Evolutionary conservation across 2,113 vertebrate genomes (phyloP), one percentile per base, ranked within the genome.

Genomic region (Puffinus mauretanicus): DNA sequence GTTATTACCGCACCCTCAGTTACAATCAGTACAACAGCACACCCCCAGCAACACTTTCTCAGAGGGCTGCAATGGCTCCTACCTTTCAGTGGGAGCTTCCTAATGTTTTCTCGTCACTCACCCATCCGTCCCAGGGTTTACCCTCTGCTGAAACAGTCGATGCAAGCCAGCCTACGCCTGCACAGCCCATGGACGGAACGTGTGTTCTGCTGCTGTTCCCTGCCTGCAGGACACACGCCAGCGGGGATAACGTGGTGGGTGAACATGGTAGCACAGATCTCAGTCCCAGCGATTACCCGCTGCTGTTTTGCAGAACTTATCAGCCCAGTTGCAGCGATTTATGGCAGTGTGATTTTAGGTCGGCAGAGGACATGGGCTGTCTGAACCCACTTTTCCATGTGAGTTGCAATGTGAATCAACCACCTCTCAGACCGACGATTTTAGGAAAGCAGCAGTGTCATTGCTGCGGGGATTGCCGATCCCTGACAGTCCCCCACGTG

Each of bases 61-160:
- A 67, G 55, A 75, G 32, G 32, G 5, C 19, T 86, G 55, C 20
- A 46, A n/a, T 5, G 14, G 25, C 19, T 92, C 60, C 46, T 17
- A 46, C 13, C 9, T 78, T 71, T 60, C 51, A 72, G 13, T 26
- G 49, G 11, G 51, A 82, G 6, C 21, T 75, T 86, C 38, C 10
- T 54, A 55, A 24, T 67, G 11, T 77, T 65, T 82, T 65, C 34
- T 61, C 58, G 67, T 70, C 52, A 40, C 34, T 57, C 17, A 29
- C 16, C 3, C 9, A 25, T 40, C 55, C 49, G 18, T 49, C 19
- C 55, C 12, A 67, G 58, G 36, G 38, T 21, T 82, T 73, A 13
- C 2, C 66, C 4, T 42, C 26, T 78, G 76, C 44, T 25, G 4
- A 57, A 82, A 36, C 9, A 54, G 2, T 26, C 0, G 0, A 1